phyloP scores from a whole-genome alignment of 2,888 invertebrate genomes.

The Beris morrisii region DNA sequence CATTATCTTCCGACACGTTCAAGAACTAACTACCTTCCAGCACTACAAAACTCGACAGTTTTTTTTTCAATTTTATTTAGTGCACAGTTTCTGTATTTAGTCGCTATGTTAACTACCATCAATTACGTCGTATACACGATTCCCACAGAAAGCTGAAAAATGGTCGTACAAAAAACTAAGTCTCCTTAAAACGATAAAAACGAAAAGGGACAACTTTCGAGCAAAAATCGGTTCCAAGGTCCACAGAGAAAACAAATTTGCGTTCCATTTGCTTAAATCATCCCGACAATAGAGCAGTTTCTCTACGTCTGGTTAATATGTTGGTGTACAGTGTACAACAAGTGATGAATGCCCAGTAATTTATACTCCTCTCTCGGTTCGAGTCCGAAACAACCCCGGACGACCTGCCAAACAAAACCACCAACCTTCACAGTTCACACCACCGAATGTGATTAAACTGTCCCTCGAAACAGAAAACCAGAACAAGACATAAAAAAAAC shows the following conservation, averaged over 20 bases:
- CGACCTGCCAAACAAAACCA: background rate
- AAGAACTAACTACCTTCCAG: too few species aligned
- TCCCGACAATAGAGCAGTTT: constrained; percentile 25
- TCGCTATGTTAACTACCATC: too few species aligned
- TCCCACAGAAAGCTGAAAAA: too few species aligned
- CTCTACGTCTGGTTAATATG: constrained; percentile 1
- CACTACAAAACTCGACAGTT: too few species aligned
- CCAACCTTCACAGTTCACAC: constrained; percentile 14
- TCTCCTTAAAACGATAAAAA: too few species aligned
- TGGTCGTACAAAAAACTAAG: too few species aligned
- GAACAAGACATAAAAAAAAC: too few species aligned
- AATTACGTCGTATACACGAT: too few species aligned
- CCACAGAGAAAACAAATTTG: constrained; percentile 27
- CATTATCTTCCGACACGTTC: too few species aligned
- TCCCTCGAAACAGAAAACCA: background rate
- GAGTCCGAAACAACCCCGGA: constrained; percentile 18
- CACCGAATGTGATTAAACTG: constrained; percentile 3
- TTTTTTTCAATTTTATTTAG: too few species aligned
- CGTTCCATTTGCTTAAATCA: constrained; percentile 32
- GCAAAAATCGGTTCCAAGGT: background rate
- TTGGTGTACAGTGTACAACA: constrained; percentile 3
- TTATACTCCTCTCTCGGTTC: constrained; percentile 25
- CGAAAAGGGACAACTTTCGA: too few species aligned
- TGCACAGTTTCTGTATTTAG: too few species aligned
- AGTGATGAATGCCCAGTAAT: constrained; percentile 31